Conservation (phyloP, 1,140 invertebrate species). For the Popillia japonica region DNA sequence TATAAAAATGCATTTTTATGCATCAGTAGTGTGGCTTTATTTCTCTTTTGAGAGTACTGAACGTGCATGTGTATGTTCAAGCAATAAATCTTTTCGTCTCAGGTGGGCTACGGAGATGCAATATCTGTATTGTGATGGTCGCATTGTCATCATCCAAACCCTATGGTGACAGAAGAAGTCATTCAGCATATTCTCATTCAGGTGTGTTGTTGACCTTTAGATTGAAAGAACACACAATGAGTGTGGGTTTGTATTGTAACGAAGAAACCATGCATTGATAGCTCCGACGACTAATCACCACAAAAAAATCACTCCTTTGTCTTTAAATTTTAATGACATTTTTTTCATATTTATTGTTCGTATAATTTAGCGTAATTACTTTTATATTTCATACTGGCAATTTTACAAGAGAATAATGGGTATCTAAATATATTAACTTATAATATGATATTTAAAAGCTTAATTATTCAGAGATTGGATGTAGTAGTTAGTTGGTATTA, state of each 20-base stretch:
- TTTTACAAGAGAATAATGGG: too few species aligned
- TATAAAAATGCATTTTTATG: too few species aligned
- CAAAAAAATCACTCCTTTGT: conserved; percentile 12
- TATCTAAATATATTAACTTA: too few species aligned
- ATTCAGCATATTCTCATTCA: conserved; percentile 43
- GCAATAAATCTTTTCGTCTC: conserved; percentile 42
- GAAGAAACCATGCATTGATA: background rate
- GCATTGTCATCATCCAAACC: conserved; percentile 43
- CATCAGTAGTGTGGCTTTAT: too few species aligned
- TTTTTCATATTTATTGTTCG: background rate
- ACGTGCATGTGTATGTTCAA: conserved; percentile 18
- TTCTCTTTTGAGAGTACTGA: too few species aligned
- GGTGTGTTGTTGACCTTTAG: conserved; percentile 44
- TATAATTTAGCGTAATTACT: too few species aligned
- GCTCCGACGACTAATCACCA: background rate
- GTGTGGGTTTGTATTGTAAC: conserved; percentile 31
- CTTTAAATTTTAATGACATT: background rate
- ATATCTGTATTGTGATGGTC: conserved; percentile 39
- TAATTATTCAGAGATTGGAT: too few species aligned
- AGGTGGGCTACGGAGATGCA: conserved; percentile 43
- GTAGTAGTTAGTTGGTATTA: too few species aligned
- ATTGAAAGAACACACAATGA: conserved; percentile 36
- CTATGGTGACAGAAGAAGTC: conserved; percentile 48
- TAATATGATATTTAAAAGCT: too few species aligned
- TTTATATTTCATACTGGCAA: too few species aligned